Evolutionary conservation across 2,888 invertebrate species (phyloP), one percentile per base, ranked within the genome.

Genomic region (Opisthograptis luteolata): DNA sequence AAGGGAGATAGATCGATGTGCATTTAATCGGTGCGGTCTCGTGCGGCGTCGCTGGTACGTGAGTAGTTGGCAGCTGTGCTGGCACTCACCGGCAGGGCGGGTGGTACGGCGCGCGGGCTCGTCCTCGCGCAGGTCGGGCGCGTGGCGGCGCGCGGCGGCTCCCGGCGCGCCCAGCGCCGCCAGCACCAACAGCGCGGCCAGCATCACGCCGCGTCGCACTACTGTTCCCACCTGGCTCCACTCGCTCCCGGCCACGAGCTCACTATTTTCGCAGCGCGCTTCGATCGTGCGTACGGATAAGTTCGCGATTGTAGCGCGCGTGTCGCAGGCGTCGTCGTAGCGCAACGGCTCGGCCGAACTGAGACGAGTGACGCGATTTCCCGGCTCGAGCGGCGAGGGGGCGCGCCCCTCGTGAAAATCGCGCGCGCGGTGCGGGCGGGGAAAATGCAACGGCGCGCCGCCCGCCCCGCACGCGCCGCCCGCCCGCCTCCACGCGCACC

Each of bases 31-130:
- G 64, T 64, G 62, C 59, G 64, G 60, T 61, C 71, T 83, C 52
- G 81, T 81, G 73, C 86, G 89, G 45, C 34, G 42, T 25, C 24
- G 31, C 3, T 25, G 30, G 8, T 22, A 5, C 9, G 7, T 19
- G 24, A 10, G n/a, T 25, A 19, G 43, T 31, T 22, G 44, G 43
- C 24, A 37, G 53, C 20, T 27, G 32, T 3, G 39, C 27, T 35
- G 52, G 70, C 63, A 92, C 93, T 93, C 84, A 94, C 94, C 94
- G 84, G 94, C 94, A 70, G 93, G 93, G 60, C 94, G 90, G 64
- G 89, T 89, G 73, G 92, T 93, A 93, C 43, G 93, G 91, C 62
- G 92, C 92, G 83, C 58, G 81, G 80, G 64, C 55, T 46, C 55
- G 52, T 58, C 57, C 49, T 49, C 54, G 28, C 67, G 73, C 71